Evolutionary conservation across 1,140 invertebrate species (phyloP).

Genomic region (Drosophila teissieri): DNA sequence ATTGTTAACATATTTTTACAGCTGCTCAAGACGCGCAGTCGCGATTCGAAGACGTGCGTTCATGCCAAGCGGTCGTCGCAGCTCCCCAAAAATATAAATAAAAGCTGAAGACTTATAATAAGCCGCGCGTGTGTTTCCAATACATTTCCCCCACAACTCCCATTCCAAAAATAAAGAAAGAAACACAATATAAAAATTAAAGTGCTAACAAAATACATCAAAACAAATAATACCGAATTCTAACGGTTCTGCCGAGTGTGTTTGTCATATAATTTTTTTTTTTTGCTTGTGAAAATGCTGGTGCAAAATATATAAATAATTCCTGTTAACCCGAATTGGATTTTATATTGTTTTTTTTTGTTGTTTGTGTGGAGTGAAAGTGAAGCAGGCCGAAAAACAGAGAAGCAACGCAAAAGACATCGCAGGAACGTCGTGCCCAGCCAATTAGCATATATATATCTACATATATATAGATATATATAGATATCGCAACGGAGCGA

Average conservation of each 20-base stretch:
- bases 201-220: not conserved
- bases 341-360: conserved; percentile 31
- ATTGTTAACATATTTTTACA: conserved; percentile 84
- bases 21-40: conserved; percentile 81
- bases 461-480: not conserved
- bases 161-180: conserved; percentile 43
- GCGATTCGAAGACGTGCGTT: conserved; percentile 83
- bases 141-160: conserved; percentile 1
- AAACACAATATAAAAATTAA: conserved; percentile 15
- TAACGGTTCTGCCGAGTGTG: conserved; percentile 15
- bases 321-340: conserved; percentile 40
- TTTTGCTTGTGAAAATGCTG: conserved; percentile 64
- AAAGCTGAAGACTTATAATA: not conserved
- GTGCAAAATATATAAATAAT: conserved; percentile 33
- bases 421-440: conserved; percentile 67
- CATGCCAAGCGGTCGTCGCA: conserved; percentile 80
- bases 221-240: conserved; percentile 4
- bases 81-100: conserved; percentile 42
- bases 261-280: not conserved
- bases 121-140: conserved; percentile 37
- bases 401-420: conserved; percentile 3
- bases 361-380: conserved; percentile 70
- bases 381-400: conserved; percentile 45
- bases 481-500: not conserved
- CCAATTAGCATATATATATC: conserved; percentile 53